Base-by-base conservation (phyloP, 2,113 vertebrate species). In the Pavo muticus region DNA sequence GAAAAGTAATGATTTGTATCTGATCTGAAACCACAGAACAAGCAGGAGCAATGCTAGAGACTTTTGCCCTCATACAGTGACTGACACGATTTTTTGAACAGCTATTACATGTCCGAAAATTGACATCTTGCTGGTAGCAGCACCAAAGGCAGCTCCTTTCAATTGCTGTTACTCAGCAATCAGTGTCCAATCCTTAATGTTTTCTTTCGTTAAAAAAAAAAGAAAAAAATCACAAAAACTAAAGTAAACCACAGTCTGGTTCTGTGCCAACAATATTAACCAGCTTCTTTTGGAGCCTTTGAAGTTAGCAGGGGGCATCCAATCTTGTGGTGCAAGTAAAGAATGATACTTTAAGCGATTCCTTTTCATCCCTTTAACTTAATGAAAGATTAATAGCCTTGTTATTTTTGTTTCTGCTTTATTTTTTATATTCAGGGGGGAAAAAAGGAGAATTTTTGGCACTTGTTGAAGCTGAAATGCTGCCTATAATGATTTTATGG, bases 351-450 rank as follows among this genome's bases (percentile, higher is more conserved):
- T 98, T 98, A 99, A 99, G 99, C 97, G 98, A 99, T 99, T 99
- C 98, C 99, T 99, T 99, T 99, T 99, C 99, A 99, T 99, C 99
- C 98, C 97, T 98, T 98, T 98, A 98, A 98, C 98, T 98, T 99
- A 99, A 99, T 99, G 98, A 99, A 99, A 99, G 99, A 99, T 99
- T 99, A 99, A 99, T 99, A 98, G 98, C 98, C 98, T 98, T 99
- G 98, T 99, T 99, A 99, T 99, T 99, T 99, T 98, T 98, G 97
- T 99, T 98, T 98, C 98, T 99, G 98, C 98, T 98, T 98, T 98
- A 98, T 99, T 98, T 98, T 98, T 98, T 98, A 96, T 91, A 98
- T 98, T 98, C 95, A 92, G 87, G 52, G 50, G 52, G 25, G 14
- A 97, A 97, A 97, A 96, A 95, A 97, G 96, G 93, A 67, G 67